These are phyloP conservation scores for Etheostoma cragini DNA, from an alignment of 2,113 vertebrate species.

Conservation along the genomic window DNA sequence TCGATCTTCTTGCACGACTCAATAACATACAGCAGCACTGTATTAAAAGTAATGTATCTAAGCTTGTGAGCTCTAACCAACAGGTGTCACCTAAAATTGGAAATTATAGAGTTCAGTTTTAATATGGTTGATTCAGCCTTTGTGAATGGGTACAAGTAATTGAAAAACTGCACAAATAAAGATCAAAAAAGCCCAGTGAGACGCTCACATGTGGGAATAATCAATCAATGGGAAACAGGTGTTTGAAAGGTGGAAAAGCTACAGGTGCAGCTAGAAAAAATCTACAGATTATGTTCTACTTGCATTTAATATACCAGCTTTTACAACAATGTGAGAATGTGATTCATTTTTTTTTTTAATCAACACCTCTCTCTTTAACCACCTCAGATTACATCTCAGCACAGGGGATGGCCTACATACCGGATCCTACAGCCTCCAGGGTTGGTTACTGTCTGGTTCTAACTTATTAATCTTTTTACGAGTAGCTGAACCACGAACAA, in stretches of 20 bases:
- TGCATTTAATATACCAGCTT: conserved; percentile 45
- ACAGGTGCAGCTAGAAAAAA: conserved; percentile 62
- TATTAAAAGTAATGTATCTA: conserved; percentile 8
- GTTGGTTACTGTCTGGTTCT: conserved; percentile 14
- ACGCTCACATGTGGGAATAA: conserved; percentile 49
- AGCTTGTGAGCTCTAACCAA: neutral
- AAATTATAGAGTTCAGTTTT: conserved; percentile 41
- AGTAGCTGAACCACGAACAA: neutral
- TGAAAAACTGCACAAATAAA: conserved; percentile 49
- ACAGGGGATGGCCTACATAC: conserved; percentile 5
- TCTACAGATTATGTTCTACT: conserved; percentile 21
- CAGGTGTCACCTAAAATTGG: conserved; percentile 38
- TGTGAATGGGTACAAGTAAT: conserved; percentile 45
- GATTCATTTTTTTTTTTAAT: conserved; percentile 24
- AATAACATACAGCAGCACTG: neutral
- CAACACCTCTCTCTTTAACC: conserved; percentile 17
- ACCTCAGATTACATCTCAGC: conserved; percentile 37
- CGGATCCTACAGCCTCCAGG: neutral
- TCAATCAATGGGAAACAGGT: conserved; percentile 58
- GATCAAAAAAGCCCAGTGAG: conserved; percentile 57
- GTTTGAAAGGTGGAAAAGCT: conserved; percentile 47
- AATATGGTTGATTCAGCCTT: conserved; percentile 48
- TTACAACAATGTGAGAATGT: conserved; percentile 27
- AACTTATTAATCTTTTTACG: neutral
- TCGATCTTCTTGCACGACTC: neutral